Conservation (phyloP, 2,888 invertebrate species). For the Apomyelois bistriatella region DNA sequence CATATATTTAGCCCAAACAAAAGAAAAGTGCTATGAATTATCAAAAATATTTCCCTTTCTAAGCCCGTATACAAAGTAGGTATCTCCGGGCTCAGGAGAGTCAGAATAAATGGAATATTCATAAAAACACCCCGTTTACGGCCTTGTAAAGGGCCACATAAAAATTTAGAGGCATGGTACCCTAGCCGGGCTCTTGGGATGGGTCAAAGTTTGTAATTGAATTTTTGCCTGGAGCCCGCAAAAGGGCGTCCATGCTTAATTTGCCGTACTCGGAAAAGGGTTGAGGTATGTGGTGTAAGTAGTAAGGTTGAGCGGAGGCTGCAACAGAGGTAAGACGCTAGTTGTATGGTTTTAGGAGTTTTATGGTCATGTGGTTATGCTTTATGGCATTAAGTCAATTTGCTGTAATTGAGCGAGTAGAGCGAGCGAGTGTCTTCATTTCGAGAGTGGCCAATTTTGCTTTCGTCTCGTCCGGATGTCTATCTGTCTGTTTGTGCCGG, state of each 20-base stretch:
- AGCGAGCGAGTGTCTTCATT: too few species aligned
- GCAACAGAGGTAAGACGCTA: too few species aligned
- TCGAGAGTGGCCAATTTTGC: too few species aligned
- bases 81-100: slow-evolving; percentile 44
- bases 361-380: too few species aligned
- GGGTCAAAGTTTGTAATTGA: slow-evolving; percentile 77
- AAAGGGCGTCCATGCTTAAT: slow-evolving; percentile 74
- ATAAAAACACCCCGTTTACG: slow-evolving; percentile 74
- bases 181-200: slow-evolving; percentile 74
- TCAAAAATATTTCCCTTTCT: slow-evolving; percentile 30
- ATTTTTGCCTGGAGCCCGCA: slow-evolving; percentile 78
- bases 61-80: slow-evolving; percentile 45
- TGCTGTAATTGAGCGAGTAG: too few species aligned
- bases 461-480: too few species aligned
- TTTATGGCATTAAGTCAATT: too few species aligned
- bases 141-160: slow-evolving; percentile 75
- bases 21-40: slow-evolving; percentile 21
- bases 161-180: slow-evolving; percentile 68
- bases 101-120: slow-evolving; percentile 71
- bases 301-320: slow-evolving; percentile 22
- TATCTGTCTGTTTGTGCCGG: too few species aligned
- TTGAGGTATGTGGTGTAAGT: slow-evolving; percentile 37
- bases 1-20: slow-evolving; percentile 3
- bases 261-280: slow-evolving; percentile 71
- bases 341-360: too few species aligned